Evolutionary conservation across 2,797 vertebrate genomes (phyloP).

Genomic region (Xenopus petersii): DNA sequence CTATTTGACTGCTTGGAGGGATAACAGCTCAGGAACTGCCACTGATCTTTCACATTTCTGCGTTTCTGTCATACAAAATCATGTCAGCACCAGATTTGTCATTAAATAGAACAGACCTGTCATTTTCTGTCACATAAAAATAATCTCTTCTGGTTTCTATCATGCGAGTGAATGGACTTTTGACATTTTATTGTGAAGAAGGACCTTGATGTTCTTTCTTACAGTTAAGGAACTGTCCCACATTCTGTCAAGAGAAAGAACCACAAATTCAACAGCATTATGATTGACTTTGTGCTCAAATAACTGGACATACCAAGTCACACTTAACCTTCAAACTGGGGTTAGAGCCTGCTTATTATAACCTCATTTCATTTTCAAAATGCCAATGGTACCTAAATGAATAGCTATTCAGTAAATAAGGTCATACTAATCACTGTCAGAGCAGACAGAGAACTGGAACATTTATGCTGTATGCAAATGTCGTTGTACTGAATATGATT

Average conservation of each 20-base stretch:
- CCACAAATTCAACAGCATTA: not conserved
- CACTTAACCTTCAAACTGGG: not conserved
- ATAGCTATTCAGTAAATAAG: not conserved
- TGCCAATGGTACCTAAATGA: not conserved
- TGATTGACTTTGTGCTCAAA: not conserved
- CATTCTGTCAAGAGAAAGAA: constrained; percentile 2
- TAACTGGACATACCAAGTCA: not conserved
- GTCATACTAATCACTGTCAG: constrained; percentile 8
- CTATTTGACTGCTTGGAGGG: constrained; percentile 26
- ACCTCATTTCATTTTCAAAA: not conserved
- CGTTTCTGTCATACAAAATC: constrained; percentile 41
- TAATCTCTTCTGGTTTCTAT: constrained; percentile 39
- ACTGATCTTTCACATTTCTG: constrained; percentile 35
- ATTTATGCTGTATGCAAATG: not conserved
- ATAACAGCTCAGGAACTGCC: constrained; percentile 34
- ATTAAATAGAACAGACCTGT: constrained; percentile 45
- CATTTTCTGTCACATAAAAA: constrained; percentile 45
- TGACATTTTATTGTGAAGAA: constrained; percentile 35
- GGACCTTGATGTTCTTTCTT: constrained; percentile 26
- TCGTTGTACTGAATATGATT: not conserved
- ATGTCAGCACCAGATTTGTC: constrained; percentile 39
- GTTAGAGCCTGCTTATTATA: not conserved
- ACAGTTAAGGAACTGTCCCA: constrained; percentile 10
- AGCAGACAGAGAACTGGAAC: not conserved
- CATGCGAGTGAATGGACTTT: constrained; percentile 31